phyloP scores from a whole-genome alignment of 1,140 invertebrate species.

The Brachionus rubens region DNA sequence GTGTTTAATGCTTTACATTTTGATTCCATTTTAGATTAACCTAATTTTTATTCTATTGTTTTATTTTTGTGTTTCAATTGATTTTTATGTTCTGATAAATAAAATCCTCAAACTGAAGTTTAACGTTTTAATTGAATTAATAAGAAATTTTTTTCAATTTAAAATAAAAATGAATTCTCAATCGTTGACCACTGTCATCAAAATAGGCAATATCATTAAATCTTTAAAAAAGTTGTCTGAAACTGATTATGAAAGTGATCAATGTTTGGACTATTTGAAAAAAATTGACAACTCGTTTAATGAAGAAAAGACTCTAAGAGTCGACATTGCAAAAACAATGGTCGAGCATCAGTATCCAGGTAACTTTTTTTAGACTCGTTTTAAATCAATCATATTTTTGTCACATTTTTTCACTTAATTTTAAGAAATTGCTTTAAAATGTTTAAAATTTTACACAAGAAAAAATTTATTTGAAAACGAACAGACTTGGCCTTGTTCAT shows the following conservation, averaged over 20 bases:
- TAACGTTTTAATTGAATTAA: constrained; percentile 3
- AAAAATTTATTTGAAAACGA: constrained; percentile 38
- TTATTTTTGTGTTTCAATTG: not conserved
- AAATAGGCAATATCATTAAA: constrained; percentile 37
- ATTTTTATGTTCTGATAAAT: no score
- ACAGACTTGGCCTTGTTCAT: constrained; percentile 6
- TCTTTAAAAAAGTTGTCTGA: constrained; percentile 34
- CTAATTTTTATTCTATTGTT: no score
- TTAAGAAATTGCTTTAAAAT: constrained; percentile 20
- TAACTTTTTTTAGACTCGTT: not conserved
- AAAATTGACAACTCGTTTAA: constrained; percentile 33
- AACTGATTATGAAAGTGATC: constrained; percentile 23
- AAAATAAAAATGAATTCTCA: constrained; percentile 25
- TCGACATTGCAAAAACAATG: constrained; percentile 15
- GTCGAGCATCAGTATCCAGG: constrained; percentile 32
- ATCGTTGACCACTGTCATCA: constrained; percentile 17
- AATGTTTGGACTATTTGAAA: constrained; percentile 39
- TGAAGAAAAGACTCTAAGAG: constrained; percentile 9
- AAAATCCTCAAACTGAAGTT: constrained; percentile 11
- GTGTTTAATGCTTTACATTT: not conserved
- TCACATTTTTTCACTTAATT: not conserved
- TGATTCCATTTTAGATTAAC: not conserved
- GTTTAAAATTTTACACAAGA: constrained; percentile 30
- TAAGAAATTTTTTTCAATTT: not conserved
- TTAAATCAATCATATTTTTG: not conserved